These are phyloP conservation scores for Pollachius pollachius DNA, from an alignment of 2,113 vertebrate genomes.

Conservation along the genomic window DNA sequence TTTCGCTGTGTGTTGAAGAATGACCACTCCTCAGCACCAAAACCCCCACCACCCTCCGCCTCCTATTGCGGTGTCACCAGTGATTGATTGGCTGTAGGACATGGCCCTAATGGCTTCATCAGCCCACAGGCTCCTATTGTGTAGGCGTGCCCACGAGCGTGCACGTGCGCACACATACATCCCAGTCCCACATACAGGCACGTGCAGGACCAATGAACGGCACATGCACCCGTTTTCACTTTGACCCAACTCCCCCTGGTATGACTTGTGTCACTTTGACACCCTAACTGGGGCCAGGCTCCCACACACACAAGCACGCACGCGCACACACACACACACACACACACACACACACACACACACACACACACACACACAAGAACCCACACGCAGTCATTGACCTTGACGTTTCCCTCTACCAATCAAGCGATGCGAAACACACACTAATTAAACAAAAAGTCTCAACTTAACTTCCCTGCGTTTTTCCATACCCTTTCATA, in stretches of 20 bases:
- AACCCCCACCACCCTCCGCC: not conserved
- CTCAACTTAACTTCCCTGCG: conserved; percentile 47
- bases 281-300: conserved; percentile 61
- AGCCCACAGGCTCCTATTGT: conserved; percentile 49
- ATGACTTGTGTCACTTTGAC: conserved; percentile 62
- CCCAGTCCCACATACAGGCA: not conserved
- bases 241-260: not conserved
- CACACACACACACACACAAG: conserved; percentile 51
- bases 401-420: conserved; percentile 26
- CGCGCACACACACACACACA: conserved; percentile 43
- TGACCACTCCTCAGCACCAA: conserved; percentile 36
- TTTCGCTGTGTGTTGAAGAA: conserved; percentile 63
- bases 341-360: conserved; percentile 40
- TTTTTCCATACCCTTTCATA: not conserved
- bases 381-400: conserved; percentile 34
- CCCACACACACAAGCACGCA: conserved; percentile 36
- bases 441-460: conserved; percentile 63
- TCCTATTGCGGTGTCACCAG: conserved; percentile 66
- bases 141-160: conserved; percentile 9
- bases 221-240: too few relatives aligned
- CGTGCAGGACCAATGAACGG: not conserved
- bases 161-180: not conserved
- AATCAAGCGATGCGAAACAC: conserved; percentile 68
- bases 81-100: conserved; percentile 74
- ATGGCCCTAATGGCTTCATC: conserved; percentile 76